Base-by-base conservation (phyloP, 1,140 invertebrate species). In the Trigoniulus corallinus region DNA sequence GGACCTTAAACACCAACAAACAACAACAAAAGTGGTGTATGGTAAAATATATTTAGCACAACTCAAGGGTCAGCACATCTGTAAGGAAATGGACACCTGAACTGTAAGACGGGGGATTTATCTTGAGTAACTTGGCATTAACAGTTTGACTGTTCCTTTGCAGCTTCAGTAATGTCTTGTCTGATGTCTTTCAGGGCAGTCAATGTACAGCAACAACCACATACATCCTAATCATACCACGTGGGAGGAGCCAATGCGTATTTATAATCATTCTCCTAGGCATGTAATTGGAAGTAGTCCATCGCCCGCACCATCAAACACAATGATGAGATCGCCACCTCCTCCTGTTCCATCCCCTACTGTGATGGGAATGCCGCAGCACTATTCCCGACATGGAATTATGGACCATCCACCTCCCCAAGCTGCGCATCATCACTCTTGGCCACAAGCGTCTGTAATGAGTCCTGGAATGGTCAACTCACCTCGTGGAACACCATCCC, bases 401-500 rank as follows among this genome's bases (percentile, higher is more conserved):
- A 53, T 54, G 18, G 48, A 56, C 10, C 7, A 34, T 7, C 29
- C 29, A 15, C 15, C 29, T 7, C 7, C 29, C 29, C 7, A 7
- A 7, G 29, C 29, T 34, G 29, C 29, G 7, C 29, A 34, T 34
- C 29, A 34, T 34, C 29, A 34, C 15, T 15, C 29, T 10, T 48
- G 53, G 0, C 57, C 56, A 18, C 43, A 53, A 2, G 57, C 56
- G 57, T 44, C 55, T n/a, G 53, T 56, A 10, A 52, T 54, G 3
- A 58, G 57, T 27, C 56, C 57, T 20, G 46, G 53, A 20, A 48
- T 53, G 51, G 54, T 58, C 3, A 54, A 51, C 22, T 60, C 58
- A 0, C 59, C 59, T 2, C 51, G 59, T 7, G 55, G 54, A 20
- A 60, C 59, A 10, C 59, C 59, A 12, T 60, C 59, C 3, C 55